These are phyloP conservation scores for Poecile montanus DNA, from an alignment of 2,797 vertebrate genomes.

Conservation along the genomic window DNA sequence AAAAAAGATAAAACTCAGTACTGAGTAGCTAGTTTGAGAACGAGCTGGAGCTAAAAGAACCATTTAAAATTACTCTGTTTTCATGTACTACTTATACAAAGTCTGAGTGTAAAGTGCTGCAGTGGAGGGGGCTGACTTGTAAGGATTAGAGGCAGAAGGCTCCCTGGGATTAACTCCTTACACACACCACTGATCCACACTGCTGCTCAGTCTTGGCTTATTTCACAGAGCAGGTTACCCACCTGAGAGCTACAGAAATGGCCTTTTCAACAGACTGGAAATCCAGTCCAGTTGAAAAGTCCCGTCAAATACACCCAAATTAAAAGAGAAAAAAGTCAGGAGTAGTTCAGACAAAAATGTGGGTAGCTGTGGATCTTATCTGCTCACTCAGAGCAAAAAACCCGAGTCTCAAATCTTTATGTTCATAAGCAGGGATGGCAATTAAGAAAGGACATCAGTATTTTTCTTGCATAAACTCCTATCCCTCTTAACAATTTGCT, in stretches of 20 bases:
- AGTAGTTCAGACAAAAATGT: neutral
- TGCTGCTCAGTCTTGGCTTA: neutral
- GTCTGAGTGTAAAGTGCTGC: neutral
- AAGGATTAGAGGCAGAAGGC: neutral
- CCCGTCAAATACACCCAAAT: neutral
- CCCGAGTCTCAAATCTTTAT: rapidly evolving
- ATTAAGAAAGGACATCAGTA: neutral
- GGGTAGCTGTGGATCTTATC: neutral
- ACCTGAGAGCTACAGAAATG: neutral
- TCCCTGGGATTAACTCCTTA: neutral
- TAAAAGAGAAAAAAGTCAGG: neutral
- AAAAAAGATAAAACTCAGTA: neutral
- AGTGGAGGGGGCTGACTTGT: neutral
- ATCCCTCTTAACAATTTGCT: neutral
- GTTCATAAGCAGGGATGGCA: neutral
- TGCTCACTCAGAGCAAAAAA: neutral
- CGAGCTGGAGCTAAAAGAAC: neutral
- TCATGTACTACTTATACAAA: neutral
- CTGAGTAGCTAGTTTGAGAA: neutral
- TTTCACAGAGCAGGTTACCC: neutral
- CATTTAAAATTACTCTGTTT: neutral
- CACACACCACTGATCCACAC: neutral
- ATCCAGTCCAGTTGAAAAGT: neutral
- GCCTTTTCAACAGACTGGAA: neutral
- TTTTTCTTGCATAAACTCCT: neutral